These are phyloP conservation scores for Gopherus flavomarginatus DNA, from an alignment of 2,113 vertebrate genomes.

Conservation along the genomic window DNA sequence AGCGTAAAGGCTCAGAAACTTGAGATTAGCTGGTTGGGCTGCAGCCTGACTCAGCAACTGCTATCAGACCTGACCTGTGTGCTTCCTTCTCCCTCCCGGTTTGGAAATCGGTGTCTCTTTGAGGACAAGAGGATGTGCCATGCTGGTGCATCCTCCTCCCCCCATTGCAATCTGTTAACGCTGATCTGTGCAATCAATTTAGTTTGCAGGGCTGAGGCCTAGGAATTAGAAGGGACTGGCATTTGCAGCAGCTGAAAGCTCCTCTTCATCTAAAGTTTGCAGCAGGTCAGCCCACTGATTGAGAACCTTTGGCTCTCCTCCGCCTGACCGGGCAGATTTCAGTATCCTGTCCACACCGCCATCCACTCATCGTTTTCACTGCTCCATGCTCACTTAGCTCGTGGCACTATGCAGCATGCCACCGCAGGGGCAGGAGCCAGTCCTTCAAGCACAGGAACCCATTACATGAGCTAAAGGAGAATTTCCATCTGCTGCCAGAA, in stretches of 20 bases:
- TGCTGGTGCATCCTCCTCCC: neutral
- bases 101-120: neutral
- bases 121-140: neutral
- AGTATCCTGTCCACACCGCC: neutral
- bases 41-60: neutral
- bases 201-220: neutral
- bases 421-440: neutral
- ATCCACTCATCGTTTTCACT: neutral
- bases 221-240: neutral
- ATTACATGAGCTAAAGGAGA: neutral
- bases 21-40: neutral
- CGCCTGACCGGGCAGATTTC: neutral
- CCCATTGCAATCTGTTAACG: neutral
- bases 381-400: neutral
- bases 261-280: neutral
- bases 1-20: neutral
- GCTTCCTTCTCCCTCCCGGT: neutral
- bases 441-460: neutral
- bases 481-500: neutral
- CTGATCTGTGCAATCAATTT: neutral
- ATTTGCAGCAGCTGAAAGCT: neutral
- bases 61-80: neutral
- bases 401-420: neutral
- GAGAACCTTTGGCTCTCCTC: neutral
- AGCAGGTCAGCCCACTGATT: neutral